Percentiles rank a stretch among this genome's conserved stretches.
Conservation (phyloP, 1,140 invertebrate genomes). For the Hormaphis cornu region DNA sequence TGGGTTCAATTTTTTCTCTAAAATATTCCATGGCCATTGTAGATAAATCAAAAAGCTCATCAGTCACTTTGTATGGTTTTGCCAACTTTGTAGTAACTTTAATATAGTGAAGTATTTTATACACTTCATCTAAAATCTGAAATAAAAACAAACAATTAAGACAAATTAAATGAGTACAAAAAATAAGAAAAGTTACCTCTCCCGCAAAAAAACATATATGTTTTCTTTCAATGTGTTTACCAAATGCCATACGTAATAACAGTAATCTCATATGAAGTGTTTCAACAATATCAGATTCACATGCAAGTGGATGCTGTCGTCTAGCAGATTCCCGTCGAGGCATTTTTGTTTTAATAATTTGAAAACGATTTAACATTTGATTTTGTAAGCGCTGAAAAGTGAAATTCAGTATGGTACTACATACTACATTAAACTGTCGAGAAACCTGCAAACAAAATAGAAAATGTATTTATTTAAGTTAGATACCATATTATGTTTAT, state of each 20-base stretch:
- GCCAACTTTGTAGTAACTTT: constrained; percentile 69
- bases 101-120: constrained; percentile 70
- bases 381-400: constrained; percentile 71
- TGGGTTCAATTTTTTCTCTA: constrained; percentile 79
- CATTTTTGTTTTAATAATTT: constrained; percentile 79
- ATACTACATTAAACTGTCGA: constrained; percentile 61
- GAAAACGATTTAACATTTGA: constrained; percentile 62
- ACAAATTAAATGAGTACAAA: constrained; percentile 5
- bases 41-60: constrained; percentile 82
- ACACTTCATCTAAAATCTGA: constrained; percentile 61
- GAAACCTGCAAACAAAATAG: background rate
- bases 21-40: constrained; percentile 92
- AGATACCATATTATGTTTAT: constrained; percentile 8
- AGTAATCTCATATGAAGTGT: constrained; percentile 78
- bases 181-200: constrained; percentile 51
- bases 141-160: constrained; percentile 36
- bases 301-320: constrained; percentile 70
- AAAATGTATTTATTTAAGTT: background rate
- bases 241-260: constrained; percentile 79
- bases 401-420: constrained; percentile 65
- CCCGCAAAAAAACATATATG: constrained; percentile 84
- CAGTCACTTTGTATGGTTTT: constrained; percentile 76
- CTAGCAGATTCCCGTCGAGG: constrained; percentile 73
- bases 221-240: constrained; percentile 80
- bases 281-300: constrained; percentile 80